Percentiles rank a stretch among this genome's conserved stretches.
Evolutionary conservation across 2,888 invertebrate genomes (phyloP).

Genomic region (Amblyteles armatorius): DNA sequence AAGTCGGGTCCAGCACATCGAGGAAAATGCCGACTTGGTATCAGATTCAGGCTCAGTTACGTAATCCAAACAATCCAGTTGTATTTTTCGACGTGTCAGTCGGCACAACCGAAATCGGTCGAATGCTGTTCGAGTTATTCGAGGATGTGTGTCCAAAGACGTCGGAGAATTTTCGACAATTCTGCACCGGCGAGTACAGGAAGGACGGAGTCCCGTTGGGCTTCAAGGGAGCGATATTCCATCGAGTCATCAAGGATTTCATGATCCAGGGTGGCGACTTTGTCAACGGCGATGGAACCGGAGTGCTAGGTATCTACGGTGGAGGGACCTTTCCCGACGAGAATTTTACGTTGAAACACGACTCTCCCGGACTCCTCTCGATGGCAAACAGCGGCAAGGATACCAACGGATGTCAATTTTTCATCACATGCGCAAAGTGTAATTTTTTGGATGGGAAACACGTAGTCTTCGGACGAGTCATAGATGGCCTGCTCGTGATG

Average conservation of each 20-base stretch:
- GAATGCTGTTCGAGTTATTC: constrained; percentile 99
- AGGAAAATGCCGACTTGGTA: constrained; percentile 96
- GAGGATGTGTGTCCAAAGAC: constrained; percentile 98
- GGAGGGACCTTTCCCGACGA: constrained; percentile 98
- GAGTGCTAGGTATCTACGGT: constrained; percentile 98
- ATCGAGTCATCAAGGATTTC: constrained; percentile 99
- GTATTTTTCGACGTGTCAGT: constrained; percentile 99
- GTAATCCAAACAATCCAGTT: constrained; percentile 98
- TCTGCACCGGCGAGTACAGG: constrained; percentile 99
- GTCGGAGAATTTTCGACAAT: constrained; percentile 98
- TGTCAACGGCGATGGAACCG: constrained; percentile 99
- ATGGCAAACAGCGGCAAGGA: constrained; percentile 99
- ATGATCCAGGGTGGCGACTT: constrained; percentile 99
- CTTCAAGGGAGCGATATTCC: constrained; percentile 98
- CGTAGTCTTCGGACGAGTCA: constrained; percentile 99
- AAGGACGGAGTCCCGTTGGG: constrained; percentile 98
- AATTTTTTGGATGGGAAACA: constrained; percentile 99
- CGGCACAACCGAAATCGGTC: constrained; percentile 98
- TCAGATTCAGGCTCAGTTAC: constrained; percentile 95
- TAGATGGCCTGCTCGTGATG: constrained; percentile 99
- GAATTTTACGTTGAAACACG: constrained; percentile 97
- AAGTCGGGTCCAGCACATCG: neutral
- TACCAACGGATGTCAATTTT: constrained; percentile 99
- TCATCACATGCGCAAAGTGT: constrained; percentile 99
- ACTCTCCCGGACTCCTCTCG: constrained; percentile 96